A percentile compares a stretch with the other conserved stretches of the same genome.
Conservation (phyloP, 2,797 vertebrate genomes). For the Huso huso region DNA sequence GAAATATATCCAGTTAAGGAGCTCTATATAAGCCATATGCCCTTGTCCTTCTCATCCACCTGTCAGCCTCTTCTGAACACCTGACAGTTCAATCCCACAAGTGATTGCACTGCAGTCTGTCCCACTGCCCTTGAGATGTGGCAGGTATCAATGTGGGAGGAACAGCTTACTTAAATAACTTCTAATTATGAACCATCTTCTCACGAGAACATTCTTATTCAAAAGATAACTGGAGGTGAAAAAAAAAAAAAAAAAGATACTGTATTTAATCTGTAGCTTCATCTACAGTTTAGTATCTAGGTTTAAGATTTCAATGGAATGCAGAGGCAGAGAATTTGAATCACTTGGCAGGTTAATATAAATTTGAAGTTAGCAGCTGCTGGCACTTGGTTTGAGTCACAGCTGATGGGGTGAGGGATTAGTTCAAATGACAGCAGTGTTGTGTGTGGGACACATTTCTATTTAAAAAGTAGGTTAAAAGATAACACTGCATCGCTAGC, state of each 20-base stretch:
- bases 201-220: slow-evolving; percentile 1
- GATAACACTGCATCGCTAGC: no score
- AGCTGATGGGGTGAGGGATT: slow-evolving; percentile 56
- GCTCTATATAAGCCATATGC: slow-evolving; percentile 2
- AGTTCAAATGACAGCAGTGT: no score
- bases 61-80: slow-evolving; percentile 10
- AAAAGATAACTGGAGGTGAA: background rate
- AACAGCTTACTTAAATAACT: background rate
- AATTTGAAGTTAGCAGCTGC: slow-evolving; percentile 46
- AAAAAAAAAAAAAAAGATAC: slow-evolving; percentile 22
- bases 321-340: slow-evolving; percentile 39
- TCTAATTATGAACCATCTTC: background rate
- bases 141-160: no score
- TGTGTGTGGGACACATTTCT: no score
- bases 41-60: slow-evolving; percentile 14
- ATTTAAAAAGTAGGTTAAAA: no score
- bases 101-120: slow-evolving; percentile 1
- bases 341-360: no score
- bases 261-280: slow-evolving; percentile 21
- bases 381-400: slow-evolving; percentile 48
- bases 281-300: slow-evolving; percentile 35
- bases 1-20: no score
- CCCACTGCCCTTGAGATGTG: background rate
- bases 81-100: background rate
- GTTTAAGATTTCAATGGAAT: slow-evolving; percentile 39